phyloP scores from a whole-genome alignment of 2,113 vertebrate genomes.

The Astur gentilis region DNA sequence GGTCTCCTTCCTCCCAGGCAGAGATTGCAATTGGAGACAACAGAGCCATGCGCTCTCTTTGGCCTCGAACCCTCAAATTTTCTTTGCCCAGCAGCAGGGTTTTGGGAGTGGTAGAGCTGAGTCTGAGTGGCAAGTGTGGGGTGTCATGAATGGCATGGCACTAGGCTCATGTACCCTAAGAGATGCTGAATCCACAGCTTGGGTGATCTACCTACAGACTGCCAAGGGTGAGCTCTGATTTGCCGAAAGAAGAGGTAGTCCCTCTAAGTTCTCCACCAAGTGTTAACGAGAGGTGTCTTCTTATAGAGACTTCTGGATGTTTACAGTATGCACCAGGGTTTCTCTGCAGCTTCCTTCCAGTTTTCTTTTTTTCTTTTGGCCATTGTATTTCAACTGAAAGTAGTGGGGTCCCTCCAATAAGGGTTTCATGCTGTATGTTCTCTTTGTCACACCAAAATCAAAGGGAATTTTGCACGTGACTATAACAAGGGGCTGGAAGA shows the following conservation, averaged over 20 bases:
- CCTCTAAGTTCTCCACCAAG: not conserved
- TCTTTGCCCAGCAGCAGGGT: not conserved
- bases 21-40: not conserved
- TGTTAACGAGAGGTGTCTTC: fast-evolving
- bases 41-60: not conserved
- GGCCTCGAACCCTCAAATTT: not conserved
- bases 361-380: not conserved
- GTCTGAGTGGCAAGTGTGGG: fast-evolving
- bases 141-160: fast-evolving
- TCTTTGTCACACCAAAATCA: not conserved
- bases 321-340: not conserved
- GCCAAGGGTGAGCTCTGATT: not conserved
- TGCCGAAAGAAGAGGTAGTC: not conserved
- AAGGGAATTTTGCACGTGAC: not conserved
- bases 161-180: not conserved
- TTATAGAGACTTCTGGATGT: not conserved
- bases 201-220: not conserved
- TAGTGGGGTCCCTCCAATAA: not conserved
- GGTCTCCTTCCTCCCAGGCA: not conserved
- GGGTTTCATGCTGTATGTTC: not conserved
- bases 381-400: not conserved
- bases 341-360: not conserved
- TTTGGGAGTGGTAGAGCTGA: not conserved
- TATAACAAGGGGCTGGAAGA: not conserved
- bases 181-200: not conserved